Evolutionary conservation across 2,113 vertebrate species (phyloP).

Genomic region (Otus sunia): DNA sequence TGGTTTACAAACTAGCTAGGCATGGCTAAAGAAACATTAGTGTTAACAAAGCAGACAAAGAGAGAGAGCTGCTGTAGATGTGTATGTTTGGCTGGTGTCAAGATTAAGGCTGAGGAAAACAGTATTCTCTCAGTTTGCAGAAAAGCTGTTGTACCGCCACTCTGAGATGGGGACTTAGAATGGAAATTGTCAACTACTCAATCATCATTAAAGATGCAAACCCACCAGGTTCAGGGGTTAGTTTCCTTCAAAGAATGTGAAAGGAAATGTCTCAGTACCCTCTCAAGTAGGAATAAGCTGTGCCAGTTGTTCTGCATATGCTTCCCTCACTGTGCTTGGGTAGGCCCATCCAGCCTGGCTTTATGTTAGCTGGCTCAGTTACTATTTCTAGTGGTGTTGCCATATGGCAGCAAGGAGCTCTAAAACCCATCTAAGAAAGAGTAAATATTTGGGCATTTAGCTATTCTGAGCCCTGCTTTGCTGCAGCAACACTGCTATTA

Average conservation of each 20-base stretch:
- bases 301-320: neutral
- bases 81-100: neutral
- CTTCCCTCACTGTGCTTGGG: neutral
- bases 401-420: neutral
- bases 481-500: neutral
- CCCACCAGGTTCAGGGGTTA: neutral
- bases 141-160: neutral
- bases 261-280: neutral
- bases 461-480: neutral
- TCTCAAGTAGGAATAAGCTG: neutral
- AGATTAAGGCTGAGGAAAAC: neutral
- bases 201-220: neutral
- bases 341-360: neutral
- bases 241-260: neutral
- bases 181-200: neutral
- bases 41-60: neutral
- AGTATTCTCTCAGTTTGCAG: neutral
- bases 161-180: neutral
- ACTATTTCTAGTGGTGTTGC: neutral
- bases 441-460: neutral
- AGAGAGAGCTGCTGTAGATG: neutral
- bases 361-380: neutral
- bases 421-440: neutral
- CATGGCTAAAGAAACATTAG: neutral
- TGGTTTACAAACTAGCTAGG: neutral